Percentiles rank a stretch among this genome's conserved stretches.
phyloP scores from a whole-genome alignment of 1,140 invertebrate genomes.

The Triops longicaudatus region DNA sequence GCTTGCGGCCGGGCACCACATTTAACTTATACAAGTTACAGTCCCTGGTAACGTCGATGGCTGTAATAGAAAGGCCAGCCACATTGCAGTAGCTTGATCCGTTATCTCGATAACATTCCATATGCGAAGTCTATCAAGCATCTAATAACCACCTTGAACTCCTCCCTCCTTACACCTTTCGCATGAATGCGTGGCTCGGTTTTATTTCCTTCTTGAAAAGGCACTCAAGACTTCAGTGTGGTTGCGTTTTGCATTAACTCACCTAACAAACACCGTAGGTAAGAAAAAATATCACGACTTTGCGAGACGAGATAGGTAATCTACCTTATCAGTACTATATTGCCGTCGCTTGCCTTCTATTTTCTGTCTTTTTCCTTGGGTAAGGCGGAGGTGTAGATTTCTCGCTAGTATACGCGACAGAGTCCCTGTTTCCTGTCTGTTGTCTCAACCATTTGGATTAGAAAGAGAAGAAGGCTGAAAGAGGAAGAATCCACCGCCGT shows the following conservation, averaged over 20 bases:
- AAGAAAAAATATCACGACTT: too few species aligned
- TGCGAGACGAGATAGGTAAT: too few species aligned
- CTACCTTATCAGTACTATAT: too few species aligned
- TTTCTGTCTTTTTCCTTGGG: not conserved
- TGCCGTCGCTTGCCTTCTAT: not conserved
- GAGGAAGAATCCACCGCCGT: not conserved
- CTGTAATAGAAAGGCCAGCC: not conserved
- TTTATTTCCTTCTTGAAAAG: not conserved
- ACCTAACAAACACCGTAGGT: too few species aligned
- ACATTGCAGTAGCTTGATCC: constrained; percentile 7
- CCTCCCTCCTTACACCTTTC: not conserved
- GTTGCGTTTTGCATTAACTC: not conserved
- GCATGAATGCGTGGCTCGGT: not conserved
- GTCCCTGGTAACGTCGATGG: not conserved
- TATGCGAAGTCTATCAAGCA: constrained; percentile 12
- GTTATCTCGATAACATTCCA: constrained; percentile 12
- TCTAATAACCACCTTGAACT: not conserved
- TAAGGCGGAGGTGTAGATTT: not conserved
- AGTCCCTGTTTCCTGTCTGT: not conserved
- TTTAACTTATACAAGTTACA: not conserved
- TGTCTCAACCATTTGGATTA: not conserved
- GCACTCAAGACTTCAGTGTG: not conserved
- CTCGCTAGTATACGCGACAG: not conserved
- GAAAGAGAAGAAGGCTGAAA: not conserved
- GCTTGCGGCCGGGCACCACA: not conserved